Evolutionary conservation across 2,888 invertebrate species (phyloP).

Genomic region (Odontothrips loti): DNA sequence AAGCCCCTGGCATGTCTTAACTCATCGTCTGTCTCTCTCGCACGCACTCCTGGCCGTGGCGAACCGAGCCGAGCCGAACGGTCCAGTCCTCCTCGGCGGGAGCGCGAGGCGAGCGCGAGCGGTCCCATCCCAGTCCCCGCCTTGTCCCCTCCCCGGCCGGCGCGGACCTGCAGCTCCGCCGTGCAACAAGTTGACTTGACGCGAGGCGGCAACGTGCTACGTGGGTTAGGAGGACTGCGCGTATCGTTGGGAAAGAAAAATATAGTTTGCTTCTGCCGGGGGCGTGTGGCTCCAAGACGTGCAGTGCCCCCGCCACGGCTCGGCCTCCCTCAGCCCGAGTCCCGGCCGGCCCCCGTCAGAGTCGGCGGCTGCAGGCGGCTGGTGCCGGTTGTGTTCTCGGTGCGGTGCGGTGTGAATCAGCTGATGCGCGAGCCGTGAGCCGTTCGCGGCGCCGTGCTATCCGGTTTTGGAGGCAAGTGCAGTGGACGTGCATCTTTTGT

Average conservation of each 20-base stretch:
- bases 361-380: neutral
- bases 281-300: neutral
- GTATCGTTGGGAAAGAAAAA: neutral
- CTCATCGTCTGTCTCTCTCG: neutral
- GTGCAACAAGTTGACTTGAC: constrained; percentile 5
- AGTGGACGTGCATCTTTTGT: too few relatives aligned
- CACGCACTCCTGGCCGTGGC: neutral
- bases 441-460: too few relatives aligned
- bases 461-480: too few relatives aligned
- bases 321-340: neutral
- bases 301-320: neutral
- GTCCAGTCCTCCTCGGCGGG: neutral
- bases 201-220: neutral
- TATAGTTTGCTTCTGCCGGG: neutral
- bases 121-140: neutral
- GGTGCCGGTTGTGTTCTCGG: neutral
- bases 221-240: neutral
- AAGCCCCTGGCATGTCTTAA: too few relatives aligned
- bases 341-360: neutral
- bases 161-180: too few relatives aligned
- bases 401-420: neutral
- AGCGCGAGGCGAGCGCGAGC: neutral
- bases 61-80: neutral
- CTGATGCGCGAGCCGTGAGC: too few relatives aligned
- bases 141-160: neutral